Evolutionary conservation across 2,888 invertebrate genomes (phyloP).

Genomic region (Euphydryas editha): DNA sequence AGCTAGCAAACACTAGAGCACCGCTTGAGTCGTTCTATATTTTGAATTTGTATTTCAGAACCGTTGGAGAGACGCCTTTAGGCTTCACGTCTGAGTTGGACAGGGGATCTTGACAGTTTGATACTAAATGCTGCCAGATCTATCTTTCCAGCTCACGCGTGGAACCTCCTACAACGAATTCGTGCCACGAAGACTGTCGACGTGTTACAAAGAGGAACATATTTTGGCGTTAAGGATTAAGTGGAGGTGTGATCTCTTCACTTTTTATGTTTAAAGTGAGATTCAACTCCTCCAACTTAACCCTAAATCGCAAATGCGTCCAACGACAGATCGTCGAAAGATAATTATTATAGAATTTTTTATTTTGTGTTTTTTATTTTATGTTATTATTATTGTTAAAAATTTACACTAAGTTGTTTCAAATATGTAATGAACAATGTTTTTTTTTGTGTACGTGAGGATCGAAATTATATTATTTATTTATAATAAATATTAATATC

Average conservation of each 20-base stretch:
- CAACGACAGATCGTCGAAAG: constrained; percentile 34
- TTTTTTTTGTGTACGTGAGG: not conserved
- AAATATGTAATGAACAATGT: not conserved
- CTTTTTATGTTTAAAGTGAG: constrained; percentile 83
- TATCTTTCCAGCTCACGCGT: constrained; percentile 84
- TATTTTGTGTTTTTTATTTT: not conserved
- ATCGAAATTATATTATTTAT: not conserved
- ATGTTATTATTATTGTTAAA: not conserved
- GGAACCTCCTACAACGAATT: constrained; percentile 54
- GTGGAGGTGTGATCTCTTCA: constrained; percentile 85
- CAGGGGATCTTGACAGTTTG: constrained; percentile 83
- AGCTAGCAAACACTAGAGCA: constrained; percentile 59
- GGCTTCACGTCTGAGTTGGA: constrained; percentile 83
- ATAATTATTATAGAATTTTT: not conserved
- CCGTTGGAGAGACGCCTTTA: constrained; percentile 30
- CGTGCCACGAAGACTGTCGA: constrained; percentile 2
- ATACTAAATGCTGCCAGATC: constrained; percentile 79
- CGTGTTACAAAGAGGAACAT: constrained; percentile 20
- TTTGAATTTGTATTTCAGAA: constrained; percentile 61
- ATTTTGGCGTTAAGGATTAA: constrained; percentile 72
- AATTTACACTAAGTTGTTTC: not conserved
- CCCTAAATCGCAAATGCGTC: constrained; percentile 65
- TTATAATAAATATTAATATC: not conserved
- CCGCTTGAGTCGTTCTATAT: constrained; percentile 47
- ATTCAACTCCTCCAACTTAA: constrained; percentile 85